Conservation (phyloP, 2,888 invertebrate species). For the Dolichomitus sp. region DNA sequence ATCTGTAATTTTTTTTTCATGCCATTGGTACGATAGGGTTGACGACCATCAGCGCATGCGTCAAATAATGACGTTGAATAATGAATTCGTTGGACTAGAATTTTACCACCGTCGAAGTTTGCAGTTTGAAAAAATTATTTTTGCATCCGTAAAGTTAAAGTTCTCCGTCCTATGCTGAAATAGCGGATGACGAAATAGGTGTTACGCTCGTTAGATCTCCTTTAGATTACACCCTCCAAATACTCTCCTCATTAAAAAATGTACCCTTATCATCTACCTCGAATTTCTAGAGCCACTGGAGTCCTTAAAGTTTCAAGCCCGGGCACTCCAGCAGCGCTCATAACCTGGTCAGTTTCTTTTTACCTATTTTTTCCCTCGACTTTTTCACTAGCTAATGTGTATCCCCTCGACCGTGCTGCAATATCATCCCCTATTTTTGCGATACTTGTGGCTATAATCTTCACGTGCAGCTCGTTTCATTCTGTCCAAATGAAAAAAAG, state of each 20-base stretch:
- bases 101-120: too few species aligned
- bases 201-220: background rate
- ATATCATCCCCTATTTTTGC: background rate
- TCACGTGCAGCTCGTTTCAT: background rate
- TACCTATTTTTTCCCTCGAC: background rate
- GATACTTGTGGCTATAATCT: background rate
- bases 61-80: background rate
- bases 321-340: conserved; percentile 15
- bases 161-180: background rate
- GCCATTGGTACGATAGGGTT: background rate
- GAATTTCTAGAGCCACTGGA: conserved; percentile 23
- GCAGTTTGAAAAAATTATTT: background rate
- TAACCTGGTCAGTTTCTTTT: background rate
- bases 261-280: conserved; percentile 32
- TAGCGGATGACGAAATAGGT: conserved; percentile 8
- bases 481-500: background rate
- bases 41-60: background rate
- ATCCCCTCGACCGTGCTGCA: background rate
- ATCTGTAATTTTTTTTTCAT: background rate
- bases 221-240: conserved; percentile 21
- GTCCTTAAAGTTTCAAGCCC: conserved; percentile 35
- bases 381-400: background rate
- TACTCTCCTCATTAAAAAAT: conserved; percentile 48
- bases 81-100: background rate
- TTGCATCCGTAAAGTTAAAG: background rate